A percentile compares a stretch with the other conserved stretches of the same genome.
phyloP scores from a whole-genome alignment of 2,113 vertebrate species.

The Mustela nigripes region DNA sequence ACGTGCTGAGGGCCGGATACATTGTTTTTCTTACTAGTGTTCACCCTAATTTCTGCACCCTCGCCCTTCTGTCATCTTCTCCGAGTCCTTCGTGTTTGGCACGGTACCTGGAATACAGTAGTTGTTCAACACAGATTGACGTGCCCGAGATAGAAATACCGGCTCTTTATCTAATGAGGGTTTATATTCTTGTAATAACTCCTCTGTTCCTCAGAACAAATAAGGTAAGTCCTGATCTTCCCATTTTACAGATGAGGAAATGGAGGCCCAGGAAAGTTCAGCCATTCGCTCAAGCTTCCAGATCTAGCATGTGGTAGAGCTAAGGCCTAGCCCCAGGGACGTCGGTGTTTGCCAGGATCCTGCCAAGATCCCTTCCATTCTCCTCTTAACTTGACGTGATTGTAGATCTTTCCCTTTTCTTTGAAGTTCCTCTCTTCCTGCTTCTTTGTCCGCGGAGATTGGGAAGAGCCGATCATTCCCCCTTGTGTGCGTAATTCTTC shows the following conservation, averaged over 20 bases:
- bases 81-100: background rate
- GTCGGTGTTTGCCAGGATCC: fast-evolving
- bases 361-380: background rate
- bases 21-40: background rate
- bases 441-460: fast-evolving
- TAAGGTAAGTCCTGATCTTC: background rate
- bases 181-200: background rate
- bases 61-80: background rate
- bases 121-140: background rate
- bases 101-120: background rate
- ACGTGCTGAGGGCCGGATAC: background rate
- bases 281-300: background rate
- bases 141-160: background rate
- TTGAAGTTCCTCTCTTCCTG: background rate
- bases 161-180: background rate
- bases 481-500: fast-evolving
- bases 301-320: too few relatives aligned
- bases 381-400: background rate
- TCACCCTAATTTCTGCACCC: background rate
- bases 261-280: background rate
- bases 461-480: background rate
- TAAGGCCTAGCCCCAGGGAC: too few relatives aligned
- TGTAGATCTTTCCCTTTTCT: background rate
- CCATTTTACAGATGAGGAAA: background rate
- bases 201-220: background rate